Base-by-base conservation (phyloP, 23 tunicate genomes). In the Corella eumyota region DNA sequence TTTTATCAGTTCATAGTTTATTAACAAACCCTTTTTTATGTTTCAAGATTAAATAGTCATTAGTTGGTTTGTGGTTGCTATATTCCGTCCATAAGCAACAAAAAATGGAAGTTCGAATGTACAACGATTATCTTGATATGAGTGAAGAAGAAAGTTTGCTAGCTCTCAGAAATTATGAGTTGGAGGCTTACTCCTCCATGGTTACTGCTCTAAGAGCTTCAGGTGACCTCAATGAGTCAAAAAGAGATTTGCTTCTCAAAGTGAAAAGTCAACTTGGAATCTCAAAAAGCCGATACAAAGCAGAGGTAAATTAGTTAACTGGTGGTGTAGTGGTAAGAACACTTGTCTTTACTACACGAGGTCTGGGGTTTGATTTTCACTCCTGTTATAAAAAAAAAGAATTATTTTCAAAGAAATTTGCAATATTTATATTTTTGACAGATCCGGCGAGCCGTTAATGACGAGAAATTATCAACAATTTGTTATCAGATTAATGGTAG, bases 401-500 rank as follows among this genome's bases (percentile, higher is more conserved):
- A 20, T 20, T 53, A 53, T 11, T 53, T 21, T 23, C 60, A 7
- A 53, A 53, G n/a, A 11, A 11, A 11, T 20, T 11, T 7, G 28
- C 65, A 19, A 37, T 9, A 38, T 15, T 38, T 47, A 4, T 21
- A 31, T 26, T 68, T 31, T 23, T 53, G 9, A 20, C 50, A 77
- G 85, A 58, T 79, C 29, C 77, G 87, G 4, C 58, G 87, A n/a
- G 87, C 87, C 22, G 87, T 62, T 2, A 79, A 79, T 30, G 87
- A 79, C 52, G 87, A 79, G 30, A 70, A 52, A 21, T 44, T 79
- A 17, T 28, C 77, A 38, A 62, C 46, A 0, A 36, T 79, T 27
- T 71, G 77, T 4, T 31, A 20, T 23, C 66, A 45, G 3, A 31
- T 63, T 32, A 33, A 78, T n/a, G 77, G 64, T 7, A 25, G 15